Evolutionary conservation across 2,113 vertebrate species (phyloP).

Genomic region (Sceloporus tristichus): DNA sequence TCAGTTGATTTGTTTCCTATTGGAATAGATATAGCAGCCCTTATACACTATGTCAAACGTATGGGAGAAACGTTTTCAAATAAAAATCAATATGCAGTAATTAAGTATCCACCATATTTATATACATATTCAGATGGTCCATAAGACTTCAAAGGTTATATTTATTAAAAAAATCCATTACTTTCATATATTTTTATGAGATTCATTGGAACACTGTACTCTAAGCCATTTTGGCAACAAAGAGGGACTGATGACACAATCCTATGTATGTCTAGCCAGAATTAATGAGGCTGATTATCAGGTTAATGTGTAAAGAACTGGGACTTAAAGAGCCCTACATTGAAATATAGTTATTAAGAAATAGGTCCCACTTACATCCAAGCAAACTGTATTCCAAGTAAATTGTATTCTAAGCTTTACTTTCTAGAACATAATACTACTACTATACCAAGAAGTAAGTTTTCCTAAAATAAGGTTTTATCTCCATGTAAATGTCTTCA

Average conservation of each 20-base stretch:
- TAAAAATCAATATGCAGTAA: neutral
- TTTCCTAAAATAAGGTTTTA: neutral
- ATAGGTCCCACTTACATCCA: neutral
- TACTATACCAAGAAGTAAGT: neutral
- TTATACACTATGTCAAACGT: neutral
- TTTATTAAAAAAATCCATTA: constrained; percentile 38
- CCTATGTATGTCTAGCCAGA: neutral
- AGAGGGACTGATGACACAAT: neutral
- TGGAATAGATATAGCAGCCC: neutral
- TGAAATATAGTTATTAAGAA: neutral
- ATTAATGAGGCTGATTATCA: neutral
- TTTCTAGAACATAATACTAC: too few species aligned
- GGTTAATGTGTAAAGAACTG: neutral
- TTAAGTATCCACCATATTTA: constrained; percentile 1
- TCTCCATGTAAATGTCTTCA: neutral
- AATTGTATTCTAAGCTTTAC: too few species aligned
- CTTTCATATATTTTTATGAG: constrained; percentile 38
- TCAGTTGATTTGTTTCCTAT: constrained; percentile 10
- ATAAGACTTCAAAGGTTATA: constrained; percentile 32
- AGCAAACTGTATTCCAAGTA: neutral
- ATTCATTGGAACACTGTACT: constrained; percentile 54
- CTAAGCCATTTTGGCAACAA: constrained; percentile 29
- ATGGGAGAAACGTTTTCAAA: neutral
- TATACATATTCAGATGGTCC: constrained; percentile 17
- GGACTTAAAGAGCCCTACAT: constrained; percentile 26